phyloP scores from a whole-genome alignment of 2,797 vertebrate genomes.

The Percopsis omiscomaycus region DNA sequence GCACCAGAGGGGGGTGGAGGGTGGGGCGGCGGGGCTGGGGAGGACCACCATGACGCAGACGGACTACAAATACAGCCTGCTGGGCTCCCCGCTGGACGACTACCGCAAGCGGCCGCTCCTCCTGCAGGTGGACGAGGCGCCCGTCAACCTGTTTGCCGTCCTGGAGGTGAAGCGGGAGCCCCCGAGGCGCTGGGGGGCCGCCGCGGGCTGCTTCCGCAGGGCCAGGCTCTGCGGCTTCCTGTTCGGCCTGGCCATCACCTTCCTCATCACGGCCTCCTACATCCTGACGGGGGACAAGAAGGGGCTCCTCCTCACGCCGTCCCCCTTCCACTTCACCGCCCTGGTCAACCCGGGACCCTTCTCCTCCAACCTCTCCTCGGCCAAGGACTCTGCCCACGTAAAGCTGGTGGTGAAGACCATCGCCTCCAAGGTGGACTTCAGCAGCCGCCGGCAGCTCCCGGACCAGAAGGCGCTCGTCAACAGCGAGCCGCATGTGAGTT shows the following conservation, averaged over 20 bases:
- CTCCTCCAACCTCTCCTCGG: conserved; percentile 80
- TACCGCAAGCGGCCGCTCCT: conserved; percentile 69
- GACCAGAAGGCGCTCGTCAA: conserved; percentile 79
- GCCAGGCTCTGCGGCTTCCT: conserved; percentile 85
- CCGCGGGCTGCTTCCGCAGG: conserved; percentile 73
- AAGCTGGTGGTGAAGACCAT: conserved; percentile 83
- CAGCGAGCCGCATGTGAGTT: conserved; percentile 88
- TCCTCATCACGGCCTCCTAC: conserved; percentile 90
- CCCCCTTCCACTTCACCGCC: conserved; percentile 83
- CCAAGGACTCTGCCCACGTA: conserved; percentile 82
- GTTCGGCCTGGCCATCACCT: conserved; percentile 83
- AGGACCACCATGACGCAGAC: conserved; percentile 63
- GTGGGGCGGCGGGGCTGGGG: conserved; percentile 9
- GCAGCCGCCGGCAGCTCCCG: conserved; percentile 76
- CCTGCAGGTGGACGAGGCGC: conserved; percentile 76
- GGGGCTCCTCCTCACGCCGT: conserved; percentile 81
- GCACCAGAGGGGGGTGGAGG: conserved; percentile 23
- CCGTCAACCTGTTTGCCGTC: conserved; percentile 85
- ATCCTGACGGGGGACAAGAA: conserved; percentile 86
- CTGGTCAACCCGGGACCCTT: conserved; percentile 78
- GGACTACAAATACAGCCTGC: conserved; percentile 76
- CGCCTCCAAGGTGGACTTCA: conserved; percentile 82
- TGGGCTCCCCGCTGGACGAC: conserved; percentile 64
- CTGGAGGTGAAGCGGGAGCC: conserved; percentile 84
- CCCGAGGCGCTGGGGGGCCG: conserved; percentile 61